Conservation (phyloP, 2,797 vertebrate species). For the Clarias platycephalus region DNA sequence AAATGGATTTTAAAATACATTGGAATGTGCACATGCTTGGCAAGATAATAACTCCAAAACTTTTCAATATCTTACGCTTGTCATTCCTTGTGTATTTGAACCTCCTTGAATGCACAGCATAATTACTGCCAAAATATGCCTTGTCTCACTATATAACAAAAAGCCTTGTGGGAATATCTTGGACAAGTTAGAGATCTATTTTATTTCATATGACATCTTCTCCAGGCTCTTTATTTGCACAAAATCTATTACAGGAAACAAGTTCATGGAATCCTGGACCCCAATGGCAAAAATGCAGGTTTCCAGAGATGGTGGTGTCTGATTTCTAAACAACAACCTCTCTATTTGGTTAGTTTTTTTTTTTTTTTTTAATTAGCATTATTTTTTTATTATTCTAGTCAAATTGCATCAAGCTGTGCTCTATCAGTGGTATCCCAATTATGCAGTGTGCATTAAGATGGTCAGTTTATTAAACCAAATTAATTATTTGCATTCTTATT, state of each 20-base stretch:
- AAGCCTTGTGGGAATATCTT: background rate
- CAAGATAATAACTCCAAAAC: background rate
- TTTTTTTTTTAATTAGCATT: too few relatives aligned
- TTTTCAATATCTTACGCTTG: background rate
- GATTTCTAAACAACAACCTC: background rate
- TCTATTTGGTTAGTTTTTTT: background rate
- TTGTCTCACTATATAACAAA: background rate
- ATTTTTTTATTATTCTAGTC: background rate
- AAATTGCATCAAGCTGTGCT: conserved; percentile 20
- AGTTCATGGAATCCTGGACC: background rate
- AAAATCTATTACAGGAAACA: background rate
- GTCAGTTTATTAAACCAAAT: conserved; percentile 46
- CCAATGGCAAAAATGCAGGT: background rate
- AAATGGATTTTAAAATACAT: background rate
- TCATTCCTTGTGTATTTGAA: background rate
- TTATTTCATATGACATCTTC: conserved; percentile 66
- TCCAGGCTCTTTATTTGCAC: conserved; percentile 51
- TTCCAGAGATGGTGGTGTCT: background rate
- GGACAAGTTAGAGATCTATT: conserved; percentile 48
- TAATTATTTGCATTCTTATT: conserved; percentile 24
- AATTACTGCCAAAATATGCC: background rate
- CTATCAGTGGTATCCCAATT: background rate
- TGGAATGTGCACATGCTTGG: background rate
- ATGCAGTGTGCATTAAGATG: conserved; percentile 22
- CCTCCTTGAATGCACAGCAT: background rate